A percentile compares a stretch with the other conserved stretches of the same genome.
These are phyloP conservation scores for Danaus melanippus DNA, from an alignment of 1,140 invertebrate genomes.

Conservation along the genomic window DNA sequence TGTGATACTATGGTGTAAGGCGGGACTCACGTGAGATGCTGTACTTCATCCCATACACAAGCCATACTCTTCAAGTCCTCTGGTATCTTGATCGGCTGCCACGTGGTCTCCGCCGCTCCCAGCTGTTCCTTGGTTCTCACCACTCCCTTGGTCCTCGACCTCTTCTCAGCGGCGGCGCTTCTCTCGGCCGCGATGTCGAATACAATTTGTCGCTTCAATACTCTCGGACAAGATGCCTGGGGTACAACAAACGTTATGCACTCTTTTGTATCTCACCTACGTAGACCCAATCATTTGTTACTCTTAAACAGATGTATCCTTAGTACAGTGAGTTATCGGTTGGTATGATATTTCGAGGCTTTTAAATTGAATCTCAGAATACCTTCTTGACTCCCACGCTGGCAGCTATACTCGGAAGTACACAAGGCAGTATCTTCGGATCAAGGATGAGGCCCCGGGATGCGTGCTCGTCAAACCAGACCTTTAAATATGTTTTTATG, in stretches of 20 bases:
- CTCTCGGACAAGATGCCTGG: slow-evolving; percentile 49
- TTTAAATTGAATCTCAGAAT: slow-evolving; percentile 6
- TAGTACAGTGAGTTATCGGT: no score
- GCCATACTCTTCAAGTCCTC: slow-evolving; percentile 73
- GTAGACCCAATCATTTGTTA: no score
- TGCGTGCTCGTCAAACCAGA: slow-evolving; percentile 73
- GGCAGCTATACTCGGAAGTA: slow-evolving; percentile 58
- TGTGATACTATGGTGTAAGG: not conserved
- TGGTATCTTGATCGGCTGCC: slow-evolving; percentile 69
- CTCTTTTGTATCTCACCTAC: no score
- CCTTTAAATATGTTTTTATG: slow-evolving; percentile 33
- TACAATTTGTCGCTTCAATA: slow-evolving; percentile 64
- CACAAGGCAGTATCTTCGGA: slow-evolving; percentile 65
- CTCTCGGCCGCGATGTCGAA: slow-evolving; percentile 67
- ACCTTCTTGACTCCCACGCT: slow-evolving; percentile 52
- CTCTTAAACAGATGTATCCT: no score
- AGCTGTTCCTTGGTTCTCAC: no score
- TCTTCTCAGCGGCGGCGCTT: slow-evolving; percentile 30
- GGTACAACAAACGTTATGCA: slow-evolving; percentile 9
- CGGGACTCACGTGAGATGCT: slow-evolving; percentile 65
- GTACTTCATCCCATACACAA: slow-evolving; percentile 72
- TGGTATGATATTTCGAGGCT: no score
- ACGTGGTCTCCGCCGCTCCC: slow-evolving; percentile 46
- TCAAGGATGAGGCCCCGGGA: slow-evolving; percentile 62
- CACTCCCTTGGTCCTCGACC: no score